Percentiles rank a stretch among this genome's conserved stretches.
phyloP scores from a whole-genome alignment of 2,888 invertebrate genomes.

The Eugnorisma glareosa region DNA sequence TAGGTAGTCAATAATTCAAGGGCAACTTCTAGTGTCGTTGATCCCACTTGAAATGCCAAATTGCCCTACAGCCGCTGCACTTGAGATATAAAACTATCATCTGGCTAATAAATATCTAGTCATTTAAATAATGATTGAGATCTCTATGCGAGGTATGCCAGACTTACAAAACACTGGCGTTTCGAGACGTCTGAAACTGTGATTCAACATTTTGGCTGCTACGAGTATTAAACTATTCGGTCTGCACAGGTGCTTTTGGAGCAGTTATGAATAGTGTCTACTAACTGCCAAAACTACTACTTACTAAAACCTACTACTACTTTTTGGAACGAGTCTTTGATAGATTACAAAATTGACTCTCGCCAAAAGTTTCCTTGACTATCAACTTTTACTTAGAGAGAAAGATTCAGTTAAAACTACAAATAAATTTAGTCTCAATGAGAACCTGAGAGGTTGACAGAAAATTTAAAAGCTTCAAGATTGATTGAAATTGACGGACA shows the following conservation, averaged over 20 bases:
- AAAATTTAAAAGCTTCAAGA: not conserved
- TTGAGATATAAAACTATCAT: constrained; percentile 37
- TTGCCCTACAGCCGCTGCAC: constrained; percentile 4
- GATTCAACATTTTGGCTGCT: constrained; percentile 56
- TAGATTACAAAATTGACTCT: not conserved
- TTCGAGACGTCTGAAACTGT: constrained; percentile 41
- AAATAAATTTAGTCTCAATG: not conserved
- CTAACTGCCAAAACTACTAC: constrained; percentile 35
- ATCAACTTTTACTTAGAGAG: not conserved
- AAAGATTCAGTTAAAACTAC: not conserved
- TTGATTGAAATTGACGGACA: not conserved
- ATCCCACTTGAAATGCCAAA: constrained; percentile 51
- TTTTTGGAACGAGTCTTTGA: constrained; percentile 6
- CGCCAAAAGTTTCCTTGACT: not conserved
- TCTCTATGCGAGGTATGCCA: constrained; percentile 27
- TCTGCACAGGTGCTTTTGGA: constrained; percentile 27
- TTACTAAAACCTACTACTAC: constrained; percentile 8
- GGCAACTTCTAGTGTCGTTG: constrained; percentile 47
- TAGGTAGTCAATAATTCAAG: constrained; percentile 48
- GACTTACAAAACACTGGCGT: constrained; percentile 28
- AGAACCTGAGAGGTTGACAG: not conserved
- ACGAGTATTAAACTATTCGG: constrained; percentile 32
- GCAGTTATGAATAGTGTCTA: constrained; percentile 36
- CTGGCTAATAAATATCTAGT: constrained; percentile 25
- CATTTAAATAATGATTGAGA: constrained; percentile 38